Conservation (phyloP, 2,888 invertebrate species). For the Hyles lineata region DNA sequence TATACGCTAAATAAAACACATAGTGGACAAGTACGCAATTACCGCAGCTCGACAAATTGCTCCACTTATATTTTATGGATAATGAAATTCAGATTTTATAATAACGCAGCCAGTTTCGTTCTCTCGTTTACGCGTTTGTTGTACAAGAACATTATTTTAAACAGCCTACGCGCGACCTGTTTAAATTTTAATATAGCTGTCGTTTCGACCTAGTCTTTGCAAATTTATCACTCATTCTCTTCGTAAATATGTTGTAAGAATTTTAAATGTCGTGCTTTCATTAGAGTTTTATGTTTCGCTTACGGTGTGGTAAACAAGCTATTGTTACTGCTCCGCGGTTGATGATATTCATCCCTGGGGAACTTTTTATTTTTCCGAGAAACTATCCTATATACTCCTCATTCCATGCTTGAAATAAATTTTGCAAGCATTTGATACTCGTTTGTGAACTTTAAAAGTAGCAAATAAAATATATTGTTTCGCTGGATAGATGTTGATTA, state of each 20-base stretch:
- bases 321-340: background rate
- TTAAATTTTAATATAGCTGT: slow-evolving; percentile 47
- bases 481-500: no score
- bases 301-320: slow-evolving; percentile 28
- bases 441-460: no score
- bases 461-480: no score
- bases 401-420: background rate
- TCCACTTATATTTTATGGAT: slow-evolving; percentile 60
- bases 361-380: background rate
- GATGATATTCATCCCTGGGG: background rate
- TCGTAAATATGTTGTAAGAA: slow-evolving; percentile 42
- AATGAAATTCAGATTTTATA: slow-evolving; percentile 73
- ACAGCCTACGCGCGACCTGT: slow-evolving; percentile 48
- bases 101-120: slow-evolving; percentile 59
- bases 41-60: slow-evolving; percentile 62
- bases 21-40: slow-evolving; percentile 60
- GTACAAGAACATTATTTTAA: slow-evolving; percentile 60
- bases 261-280: background rate
- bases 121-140: slow-evolving; percentile 63
- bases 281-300: slow-evolving; percentile 36
- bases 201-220: slow-evolving; percentile 37
- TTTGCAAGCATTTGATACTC: background rate
- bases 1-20: slow-evolving; percentile 25
- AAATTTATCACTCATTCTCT: slow-evolving; percentile 54
- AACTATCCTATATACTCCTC: background rate